phyloP scores from a whole-genome alignment of 2,797 vertebrate genomes.

The Echiichthys vipera region DNA sequence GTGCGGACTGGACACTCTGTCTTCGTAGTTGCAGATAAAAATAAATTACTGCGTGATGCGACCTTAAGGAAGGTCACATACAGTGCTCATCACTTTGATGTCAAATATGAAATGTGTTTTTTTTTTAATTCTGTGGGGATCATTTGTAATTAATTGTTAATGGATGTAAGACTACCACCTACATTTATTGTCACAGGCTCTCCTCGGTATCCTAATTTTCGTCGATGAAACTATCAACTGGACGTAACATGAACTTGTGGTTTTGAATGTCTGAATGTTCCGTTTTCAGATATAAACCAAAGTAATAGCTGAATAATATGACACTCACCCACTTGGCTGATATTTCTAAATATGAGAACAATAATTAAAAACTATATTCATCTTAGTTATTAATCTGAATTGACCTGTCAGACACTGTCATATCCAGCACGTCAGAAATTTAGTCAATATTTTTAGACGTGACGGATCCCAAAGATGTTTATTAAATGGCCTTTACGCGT shows the following conservation, averaged over 20 bases:
- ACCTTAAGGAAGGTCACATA: slow-evolving; percentile 81
- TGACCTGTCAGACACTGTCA: slow-evolving; percentile 77
- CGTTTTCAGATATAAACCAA: not conserved
- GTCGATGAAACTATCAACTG: slow-evolving; percentile 11
- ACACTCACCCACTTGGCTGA: not conserved
- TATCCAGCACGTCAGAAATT: slow-evolving; percentile 69
- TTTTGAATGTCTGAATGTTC: slow-evolving; percentile 4
- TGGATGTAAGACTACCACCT: slow-evolving; percentile 18
- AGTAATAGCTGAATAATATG: not conserved
- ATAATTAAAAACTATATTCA: not conserved
- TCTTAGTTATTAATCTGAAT: slow-evolving; percentile 48
- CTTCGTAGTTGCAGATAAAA: slow-evolving; percentile 86
- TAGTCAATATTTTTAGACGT: slow-evolving; percentile 79
- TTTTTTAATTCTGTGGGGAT: slow-evolving; percentile 37
- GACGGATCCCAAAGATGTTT: slow-evolving; percentile 75
- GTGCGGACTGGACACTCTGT: slow-evolving; percentile 84
- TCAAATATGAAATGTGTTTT: slow-evolving; percentile 85
- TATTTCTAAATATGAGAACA: not conserved
- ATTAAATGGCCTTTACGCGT: slow-evolving; percentile 74
- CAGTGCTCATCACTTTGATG: slow-evolving; percentile 82
- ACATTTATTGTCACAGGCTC: slow-evolving; percentile 25
- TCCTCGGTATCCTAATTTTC: slow-evolving; percentile 6
- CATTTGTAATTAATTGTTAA: slow-evolving; percentile 81
- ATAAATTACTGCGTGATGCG: slow-evolving; percentile 86
- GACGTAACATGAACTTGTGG: not conserved